Base-by-base conservation (phyloP, 2,797 vertebrate genomes). In the Sebastes oblongus region DNA sequence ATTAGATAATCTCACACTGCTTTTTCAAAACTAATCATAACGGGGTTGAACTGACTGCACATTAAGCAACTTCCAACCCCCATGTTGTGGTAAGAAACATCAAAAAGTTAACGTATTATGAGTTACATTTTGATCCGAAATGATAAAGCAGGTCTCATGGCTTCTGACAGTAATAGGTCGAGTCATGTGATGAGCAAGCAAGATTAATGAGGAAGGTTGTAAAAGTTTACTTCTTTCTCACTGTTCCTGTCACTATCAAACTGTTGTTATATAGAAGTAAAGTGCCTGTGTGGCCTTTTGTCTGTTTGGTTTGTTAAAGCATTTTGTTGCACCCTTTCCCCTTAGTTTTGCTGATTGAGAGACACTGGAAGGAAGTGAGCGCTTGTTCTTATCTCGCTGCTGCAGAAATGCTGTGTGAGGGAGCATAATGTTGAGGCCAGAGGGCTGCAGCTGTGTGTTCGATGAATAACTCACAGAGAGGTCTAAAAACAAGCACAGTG, bases 281-380 rank as follows among this genome's bases (percentile, higher is more conserved):
- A 54, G 22, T 29, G 5, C 30, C 13, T 52, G 14, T 58, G 18
- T 24, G 71, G 30, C 46, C 34, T 24, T 58, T 58, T 59, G 55
- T 25, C 65, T 61, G 32, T 78, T 78, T 25, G 25, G 81, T 56
- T 65, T 22, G 46, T 66, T 20, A 12, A 52, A 50, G 30, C 5
- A n/a, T 68, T 50, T 52, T 64, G 42, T 62, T 65, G 18, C 58
- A 50, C 36, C 13, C 56, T 80, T 88, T 77, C 72, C 81, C n/a
- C 74, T 73, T 11, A 22, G 71, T 91, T 87, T 67, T 87, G 91
- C 89, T 91, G 89, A 94, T 84, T 81, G 54, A 91, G 83, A 83
- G 65, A 86, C 81, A 76, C 72, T 88, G 92, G 89, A 93, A 94
- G 94, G 94, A 94, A 94, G 81, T 89, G 71, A 73, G 74, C 1